Evolutionary conservation across 2,797 vertebrate species (phyloP).

Genomic region (Sebastes aleutianus): DNA sequence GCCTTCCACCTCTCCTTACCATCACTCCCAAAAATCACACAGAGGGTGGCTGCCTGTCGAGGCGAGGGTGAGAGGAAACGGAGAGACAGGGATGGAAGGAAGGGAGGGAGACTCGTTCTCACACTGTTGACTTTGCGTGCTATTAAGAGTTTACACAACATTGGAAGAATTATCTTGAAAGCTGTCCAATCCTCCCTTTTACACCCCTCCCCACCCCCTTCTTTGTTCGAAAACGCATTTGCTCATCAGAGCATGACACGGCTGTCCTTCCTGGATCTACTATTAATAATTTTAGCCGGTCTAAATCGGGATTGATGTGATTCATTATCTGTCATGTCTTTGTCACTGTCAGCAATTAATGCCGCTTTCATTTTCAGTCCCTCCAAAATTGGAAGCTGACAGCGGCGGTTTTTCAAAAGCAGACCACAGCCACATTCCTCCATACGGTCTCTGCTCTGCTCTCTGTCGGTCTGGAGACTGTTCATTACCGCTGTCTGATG

Average conservation of each 20-base stretch:
- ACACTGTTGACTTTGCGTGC: slow-evolving; percentile 42
- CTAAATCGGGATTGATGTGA: slow-evolving; percentile 64
- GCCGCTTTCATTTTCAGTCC: slow-evolving; percentile 62
- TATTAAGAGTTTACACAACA: slow-evolving; percentile 63
- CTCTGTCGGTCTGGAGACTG: slow-evolving; percentile 47
- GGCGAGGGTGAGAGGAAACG: slow-evolving; percentile 37
- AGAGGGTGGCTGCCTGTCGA: slow-evolving; percentile 46
- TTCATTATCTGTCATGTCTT: slow-evolving; percentile 61
- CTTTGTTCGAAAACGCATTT: slow-evolving; percentile 46
- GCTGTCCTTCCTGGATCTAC: slow-evolving; percentile 61
- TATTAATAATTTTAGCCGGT: slow-evolving; percentile 65
- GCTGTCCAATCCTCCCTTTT: slow-evolving; percentile 26
- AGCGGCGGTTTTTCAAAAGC: slow-evolving; percentile 42
- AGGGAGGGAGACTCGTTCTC: slow-evolving; percentile 43
- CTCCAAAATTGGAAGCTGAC: slow-evolving; percentile 45
- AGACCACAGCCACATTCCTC: slow-evolving; percentile 48
- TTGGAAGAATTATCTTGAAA: slow-evolving; percentile 33
- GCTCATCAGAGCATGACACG: slow-evolving; percentile 59
- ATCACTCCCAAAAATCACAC: slow-evolving; percentile 68
- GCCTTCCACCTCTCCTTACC: slow-evolving; percentile 59
- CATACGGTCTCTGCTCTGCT: slow-evolving; percentile 42
- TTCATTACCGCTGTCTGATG: slow-evolving; percentile 49
- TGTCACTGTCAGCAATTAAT: slow-evolving; percentile 58
- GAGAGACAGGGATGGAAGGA: slow-evolving; percentile 31
- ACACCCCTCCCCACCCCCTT: not conserved